These are phyloP conservation scores for Spheniscus humboldti DNA, from an alignment of 2,797 vertebrate genomes.

Conservation along the genomic window DNA sequence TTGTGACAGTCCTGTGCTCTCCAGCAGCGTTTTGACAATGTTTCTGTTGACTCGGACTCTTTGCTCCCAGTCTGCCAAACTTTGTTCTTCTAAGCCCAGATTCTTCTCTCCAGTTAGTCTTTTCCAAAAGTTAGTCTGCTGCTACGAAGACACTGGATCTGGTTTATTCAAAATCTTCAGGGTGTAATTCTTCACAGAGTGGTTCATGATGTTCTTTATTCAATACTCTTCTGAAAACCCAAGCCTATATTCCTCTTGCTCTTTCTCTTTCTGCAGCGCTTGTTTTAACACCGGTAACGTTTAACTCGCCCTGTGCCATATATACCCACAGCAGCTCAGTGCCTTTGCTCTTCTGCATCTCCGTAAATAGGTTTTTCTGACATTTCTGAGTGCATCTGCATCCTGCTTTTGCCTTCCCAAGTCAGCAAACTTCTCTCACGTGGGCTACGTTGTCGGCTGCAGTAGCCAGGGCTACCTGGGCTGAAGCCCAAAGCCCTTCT, in stretches of 20 bases:
- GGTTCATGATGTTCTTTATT: neutral
- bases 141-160: neutral
- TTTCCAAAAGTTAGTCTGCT: neutral
- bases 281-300: neutral
- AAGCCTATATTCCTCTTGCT: neutral
- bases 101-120: neutral
- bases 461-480: neutral
- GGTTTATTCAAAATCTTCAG: neutral
- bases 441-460: rapidly evolving
- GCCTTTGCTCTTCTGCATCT: neutral
- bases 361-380: neutral
- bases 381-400: neutral
- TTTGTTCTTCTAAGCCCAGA: neutral
- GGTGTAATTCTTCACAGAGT: neutral
- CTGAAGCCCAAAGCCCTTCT: neutral
- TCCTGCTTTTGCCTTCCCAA: neutral
- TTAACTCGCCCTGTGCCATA: neutral
- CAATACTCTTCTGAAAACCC: neutral
- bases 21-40: rapidly evolving
- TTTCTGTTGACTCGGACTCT: neutral
- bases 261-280: neutral
- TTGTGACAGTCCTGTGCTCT: neutral
- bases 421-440: neutral
- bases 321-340: neutral
- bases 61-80: neutral